phyloP scores from a whole-genome alignment of 2,888 invertebrate species.

The Heliconius ethilla region DNA sequence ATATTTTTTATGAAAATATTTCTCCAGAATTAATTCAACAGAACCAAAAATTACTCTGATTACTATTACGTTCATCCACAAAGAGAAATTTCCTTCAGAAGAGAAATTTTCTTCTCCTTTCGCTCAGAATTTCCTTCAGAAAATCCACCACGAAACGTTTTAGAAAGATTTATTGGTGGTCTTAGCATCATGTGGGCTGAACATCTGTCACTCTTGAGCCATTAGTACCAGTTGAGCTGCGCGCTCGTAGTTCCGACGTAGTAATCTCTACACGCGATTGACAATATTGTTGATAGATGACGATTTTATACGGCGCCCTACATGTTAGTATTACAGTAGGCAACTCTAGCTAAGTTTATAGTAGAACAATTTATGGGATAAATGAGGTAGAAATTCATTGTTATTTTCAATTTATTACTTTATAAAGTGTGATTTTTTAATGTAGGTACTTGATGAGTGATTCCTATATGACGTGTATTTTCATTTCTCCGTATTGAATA shows the following conservation, averaged over 20 bases:
- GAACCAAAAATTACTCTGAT: no score
- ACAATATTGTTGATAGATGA: conserved; percentile 28
- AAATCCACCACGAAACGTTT: conserved; percentile 13
- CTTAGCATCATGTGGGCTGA: conserved; percentile 43
- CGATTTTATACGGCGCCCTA: conserved; percentile 13
- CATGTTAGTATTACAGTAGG: neutral
- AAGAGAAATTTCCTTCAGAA: no score
- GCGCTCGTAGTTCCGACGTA: conserved; percentile 38
- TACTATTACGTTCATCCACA: neutral
- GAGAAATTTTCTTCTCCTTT: no score
- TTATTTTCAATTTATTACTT: neutral
- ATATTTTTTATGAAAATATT: no score
- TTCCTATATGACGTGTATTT: neutral
- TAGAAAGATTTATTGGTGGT: conserved; percentile 42
- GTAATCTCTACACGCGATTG: conserved; percentile 36
- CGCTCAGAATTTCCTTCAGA: no score
- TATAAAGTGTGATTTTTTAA: neutral
- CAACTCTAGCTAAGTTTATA: no score
- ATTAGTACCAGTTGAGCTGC: conserved; percentile 53
- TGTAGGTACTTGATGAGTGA: neutral
- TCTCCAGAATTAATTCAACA: no score
- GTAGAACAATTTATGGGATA: neutral
- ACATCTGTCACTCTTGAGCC: conserved; percentile 69
- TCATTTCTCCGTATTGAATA: no score
- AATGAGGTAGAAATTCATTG: neutral